Base-by-base conservation (phyloP, 2,113 vertebrate species). In the Litocranius walleri region DNA sequence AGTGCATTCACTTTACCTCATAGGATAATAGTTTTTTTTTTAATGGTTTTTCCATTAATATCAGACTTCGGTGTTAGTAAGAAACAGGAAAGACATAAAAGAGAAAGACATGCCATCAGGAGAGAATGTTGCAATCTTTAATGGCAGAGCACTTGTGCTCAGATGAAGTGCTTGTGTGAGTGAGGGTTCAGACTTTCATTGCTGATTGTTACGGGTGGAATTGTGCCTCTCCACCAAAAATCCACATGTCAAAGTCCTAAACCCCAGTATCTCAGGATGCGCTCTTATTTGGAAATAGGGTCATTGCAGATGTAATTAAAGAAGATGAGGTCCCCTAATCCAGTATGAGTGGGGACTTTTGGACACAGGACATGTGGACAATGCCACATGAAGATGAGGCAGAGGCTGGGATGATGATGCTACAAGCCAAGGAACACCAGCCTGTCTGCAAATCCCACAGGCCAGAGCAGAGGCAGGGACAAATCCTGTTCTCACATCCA, bases 31-130 rank as follows among this genome's bases (percentile, higher is more conserved):
- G 92, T 61, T 36, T 33, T 97, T 91, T 98, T 96, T 29, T 98
- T 93, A 98, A 98, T 98, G 98, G 21, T 54, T 98, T 98, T 98
- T 98, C 98, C 98, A 98, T 98, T 98, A 98, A 97, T 98, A 98
- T 96, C 97, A 96, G 90, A 96, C 97, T 98, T 97, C 92, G 90
- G 94, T 97, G 94, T 95, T 98, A 91, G 96, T 45, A 94, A 95
- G 95, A 97, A 98, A 97, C 95, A 98, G 96, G 64, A 95, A 96
- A 98, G 98, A 95, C 77, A 84, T 97, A 97, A 98, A 98, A 97
- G 89, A 78, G 61, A 85, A 61, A 97, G 94, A 48, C 25, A 64
- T 13, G 97, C 43, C 88, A 80, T 90, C 78, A 95, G 64, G 88
- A 95, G 96, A 92, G 95, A 97, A 81, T 48, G 82, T 6, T 95